A percentile compares a stretch with the other conserved stretches of the same genome.
Conservation (phyloP, 2,888 invertebrate species). For the Lucinisca nassula region DNA sequence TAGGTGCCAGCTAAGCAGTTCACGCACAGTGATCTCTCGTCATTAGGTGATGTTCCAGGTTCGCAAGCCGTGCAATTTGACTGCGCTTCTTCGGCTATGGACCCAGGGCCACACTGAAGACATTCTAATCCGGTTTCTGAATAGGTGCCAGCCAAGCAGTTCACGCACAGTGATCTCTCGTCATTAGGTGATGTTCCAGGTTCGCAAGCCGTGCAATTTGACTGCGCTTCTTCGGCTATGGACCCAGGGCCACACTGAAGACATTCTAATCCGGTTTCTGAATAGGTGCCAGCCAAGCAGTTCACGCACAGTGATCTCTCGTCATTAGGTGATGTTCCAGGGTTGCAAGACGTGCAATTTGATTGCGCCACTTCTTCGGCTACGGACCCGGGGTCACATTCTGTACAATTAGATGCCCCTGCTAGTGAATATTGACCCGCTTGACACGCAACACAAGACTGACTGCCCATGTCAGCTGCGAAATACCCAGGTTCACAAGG, state of each 20-base stretch:
- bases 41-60: background rate
- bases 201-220: background rate
- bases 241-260: background rate
- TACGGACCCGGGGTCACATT: background rate
- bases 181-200: background rate
- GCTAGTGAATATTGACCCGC: background rate
- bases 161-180: background rate
- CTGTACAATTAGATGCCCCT: background rate
- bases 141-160: background rate
- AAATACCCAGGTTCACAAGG: background rate
- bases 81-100: background rate
- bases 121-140: background rate
- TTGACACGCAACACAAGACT: background rate
- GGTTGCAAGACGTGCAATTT: background rate
- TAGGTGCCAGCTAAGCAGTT: background rate
- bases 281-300: background rate
- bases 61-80: background rate
- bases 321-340: background rate
- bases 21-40: background rate
- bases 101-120: background rate
- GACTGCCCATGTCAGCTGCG: background rate
- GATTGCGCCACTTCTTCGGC: background rate
- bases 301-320: background rate
- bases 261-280: background rate
- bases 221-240: background rate